phyloP scores from a whole-genome alignment of 2,888 invertebrate genomes.

The Agonopterix subpropinquella region DNA sequence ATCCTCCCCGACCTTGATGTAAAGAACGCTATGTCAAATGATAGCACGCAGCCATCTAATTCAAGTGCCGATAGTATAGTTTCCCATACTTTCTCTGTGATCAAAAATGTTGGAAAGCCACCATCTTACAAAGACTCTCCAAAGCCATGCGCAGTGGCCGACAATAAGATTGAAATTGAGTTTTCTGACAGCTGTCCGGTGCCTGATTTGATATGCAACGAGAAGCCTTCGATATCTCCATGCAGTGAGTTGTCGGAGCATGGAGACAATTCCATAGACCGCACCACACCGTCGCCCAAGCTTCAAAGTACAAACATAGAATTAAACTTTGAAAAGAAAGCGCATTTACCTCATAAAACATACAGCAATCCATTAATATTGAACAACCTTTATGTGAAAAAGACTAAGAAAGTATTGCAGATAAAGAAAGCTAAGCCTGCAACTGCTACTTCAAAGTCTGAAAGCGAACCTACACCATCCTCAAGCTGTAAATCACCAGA shows the following conservation, averaged over 20 bases:
- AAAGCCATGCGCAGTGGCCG: slow-evolving; percentile 28
- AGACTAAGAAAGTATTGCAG: slow-evolving; percentile 61
- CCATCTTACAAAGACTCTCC: slow-evolving; percentile 42
- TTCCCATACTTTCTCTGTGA: slow-evolving; percentile 58
- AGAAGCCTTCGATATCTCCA: slow-evolving; percentile 69
- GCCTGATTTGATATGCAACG: slow-evolving; percentile 69
- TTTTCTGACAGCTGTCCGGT: slow-evolving; percentile 64
- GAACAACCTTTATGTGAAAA: slow-evolving; percentile 63
- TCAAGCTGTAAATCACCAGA: slow-evolving; percentile 43
- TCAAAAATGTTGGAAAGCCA: slow-evolving; percentile 61
- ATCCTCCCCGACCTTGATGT: slow-evolving; percentile 63
- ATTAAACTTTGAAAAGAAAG: slow-evolving; percentile 24
- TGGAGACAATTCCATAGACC: slow-evolving; percentile 59
- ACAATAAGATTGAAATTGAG: slow-evolving; percentile 55
- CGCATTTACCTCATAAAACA: slow-evolving; percentile 26
- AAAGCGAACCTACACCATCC: slow-evolving; percentile 30
- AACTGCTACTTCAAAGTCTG: slow-evolving; percentile 6
- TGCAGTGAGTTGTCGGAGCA: slow-evolving; percentile 67
- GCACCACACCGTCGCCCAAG: slow-evolving; percentile 38
- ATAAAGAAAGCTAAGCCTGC: slow-evolving; percentile 54
- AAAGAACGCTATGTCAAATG: slow-evolving; percentile 39
- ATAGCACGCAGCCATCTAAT: slow-evolving; percentile 37
- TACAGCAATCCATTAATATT: slow-evolving; percentile 43
- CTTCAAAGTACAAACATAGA: slow-evolving; percentile 23
- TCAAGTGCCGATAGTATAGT: slow-evolving; percentile 38